Evolutionary conservation across 2,888 invertebrate genomes (phyloP).

Genomic region (Tiliacea citrago): DNA sequence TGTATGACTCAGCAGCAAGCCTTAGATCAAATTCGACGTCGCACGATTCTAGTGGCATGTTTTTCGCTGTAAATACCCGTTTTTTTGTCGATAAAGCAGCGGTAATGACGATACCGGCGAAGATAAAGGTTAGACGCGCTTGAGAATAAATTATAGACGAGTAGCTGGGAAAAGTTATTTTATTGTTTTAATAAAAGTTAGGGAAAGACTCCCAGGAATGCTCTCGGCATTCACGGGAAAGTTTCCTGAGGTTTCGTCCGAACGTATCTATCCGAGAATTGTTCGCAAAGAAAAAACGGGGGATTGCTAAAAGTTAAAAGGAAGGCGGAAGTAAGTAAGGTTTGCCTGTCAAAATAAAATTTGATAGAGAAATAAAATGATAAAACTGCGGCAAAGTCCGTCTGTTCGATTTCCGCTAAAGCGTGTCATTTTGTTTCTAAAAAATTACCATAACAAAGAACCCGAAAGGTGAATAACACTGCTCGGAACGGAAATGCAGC

Average conservation of each 20-base stretch:
- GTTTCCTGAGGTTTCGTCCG: slow-evolving; percentile 68
- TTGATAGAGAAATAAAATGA: slow-evolving; percentile 43
- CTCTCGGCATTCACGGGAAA: slow-evolving; percentile 62
- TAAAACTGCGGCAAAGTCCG: slow-evolving; percentile 31
- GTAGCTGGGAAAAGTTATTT: slow-evolving; percentile 69
- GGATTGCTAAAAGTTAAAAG: slow-evolving; percentile 60
- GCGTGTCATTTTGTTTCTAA: slow-evolving; percentile 62
- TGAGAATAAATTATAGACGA: slow-evolving; percentile 73
- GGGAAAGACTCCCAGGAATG: slow-evolving; percentile 65
- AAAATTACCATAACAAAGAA: slow-evolving; percentile 75
- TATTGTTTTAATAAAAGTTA: slow-evolving; percentile 78
- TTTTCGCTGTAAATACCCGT: slow-evolving; percentile 81
- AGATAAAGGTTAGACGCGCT: slow-evolving; percentile 78
- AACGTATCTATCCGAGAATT: slow-evolving; percentile 70
- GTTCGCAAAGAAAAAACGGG: slow-evolving; percentile 61
- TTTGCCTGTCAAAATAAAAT: slow-evolving; percentile 40
- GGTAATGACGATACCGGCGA: slow-evolving; percentile 79
- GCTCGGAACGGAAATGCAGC: slow-evolving; percentile 75
- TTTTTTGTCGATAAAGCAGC: slow-evolving; percentile 81
- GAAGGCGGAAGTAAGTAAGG: slow-evolving; percentile 28
- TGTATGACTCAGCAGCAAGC: slow-evolving; percentile 86
- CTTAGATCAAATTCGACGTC: slow-evolving; percentile 87
- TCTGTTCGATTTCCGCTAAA: slow-evolving; percentile 47
- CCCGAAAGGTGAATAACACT: slow-evolving; percentile 78
- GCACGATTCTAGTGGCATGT: slow-evolving; percentile 83